phyloP scores from a whole-genome alignment of 2,888 invertebrate species.

The Plutella xylostella region DNA sequence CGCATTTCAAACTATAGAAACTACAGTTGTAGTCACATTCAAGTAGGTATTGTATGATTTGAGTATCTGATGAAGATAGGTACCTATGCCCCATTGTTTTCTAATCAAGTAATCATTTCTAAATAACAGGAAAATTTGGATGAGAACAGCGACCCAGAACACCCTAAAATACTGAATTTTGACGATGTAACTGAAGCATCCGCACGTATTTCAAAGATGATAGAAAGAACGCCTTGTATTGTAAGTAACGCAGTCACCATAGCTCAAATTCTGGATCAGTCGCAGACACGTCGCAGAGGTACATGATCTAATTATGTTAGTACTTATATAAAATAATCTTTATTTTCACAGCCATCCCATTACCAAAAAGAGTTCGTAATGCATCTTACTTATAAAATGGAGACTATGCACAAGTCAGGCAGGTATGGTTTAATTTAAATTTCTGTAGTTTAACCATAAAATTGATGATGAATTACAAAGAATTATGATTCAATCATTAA shows the following conservation, averaged over 20 bases:
- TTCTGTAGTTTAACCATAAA: not conserved
- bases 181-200: constrained; percentile 37
- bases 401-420: constrained; percentile 35
- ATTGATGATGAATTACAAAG: not conserved
- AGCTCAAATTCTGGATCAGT: not conserved
- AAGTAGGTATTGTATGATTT: no score
- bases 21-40: no score
- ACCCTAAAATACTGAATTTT: constrained; percentile 36
- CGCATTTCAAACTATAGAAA: no score
- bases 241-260: no score
- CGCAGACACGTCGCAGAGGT: no score
- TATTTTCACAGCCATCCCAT: constrained; percentile 42
- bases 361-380: constrained; percentile 34
- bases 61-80: no score
- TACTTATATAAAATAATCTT: no score
- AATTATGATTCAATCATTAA: no score
- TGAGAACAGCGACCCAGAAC: constrained; percentile 49
- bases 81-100: no score
- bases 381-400: constrained; percentile 35
- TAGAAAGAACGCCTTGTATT: constrained; percentile 35
- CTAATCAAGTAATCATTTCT: no score
- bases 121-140: constrained; percentile 48
- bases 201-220: constrained; percentile 24
- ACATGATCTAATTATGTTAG: no score
- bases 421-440: no score